A percentile compares a stretch with the other conserved stretches of the same genome.
These are phyloP conservation scores for Papilio helenus DNA, from an alignment of 1,140 invertebrate genomes.

Conservation along the genomic window DNA sequence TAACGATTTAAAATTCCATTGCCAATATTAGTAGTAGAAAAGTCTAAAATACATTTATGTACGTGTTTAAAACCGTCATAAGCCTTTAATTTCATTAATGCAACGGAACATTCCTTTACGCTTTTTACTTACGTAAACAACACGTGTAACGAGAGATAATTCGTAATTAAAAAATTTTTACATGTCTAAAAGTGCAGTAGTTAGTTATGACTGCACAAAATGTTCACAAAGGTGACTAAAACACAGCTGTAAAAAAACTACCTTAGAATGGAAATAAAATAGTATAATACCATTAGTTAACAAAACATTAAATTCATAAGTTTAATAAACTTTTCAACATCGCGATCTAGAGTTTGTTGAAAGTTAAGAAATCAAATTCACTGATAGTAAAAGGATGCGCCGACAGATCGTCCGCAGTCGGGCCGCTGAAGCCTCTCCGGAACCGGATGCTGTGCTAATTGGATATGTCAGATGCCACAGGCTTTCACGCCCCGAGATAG, in stretches of 20 bases:
- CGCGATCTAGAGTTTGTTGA: background rate
- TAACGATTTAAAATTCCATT: background rate
- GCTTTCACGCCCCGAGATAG: conserved; percentile 73
- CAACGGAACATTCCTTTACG: too few species aligned
- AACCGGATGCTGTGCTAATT: conserved; percentile 77
- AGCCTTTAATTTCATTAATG: too few species aligned
- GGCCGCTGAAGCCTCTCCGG: conserved; percentile 53
- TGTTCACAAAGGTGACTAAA: too few species aligned
- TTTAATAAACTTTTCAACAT: conserved; percentile 7
- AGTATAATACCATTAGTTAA: background rate
- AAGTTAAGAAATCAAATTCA: conserved; percentile 47
- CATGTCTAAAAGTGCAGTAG: too few species aligned
- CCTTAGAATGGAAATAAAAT: background rate
- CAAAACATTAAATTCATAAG: background rate
- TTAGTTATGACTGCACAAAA: too few species aligned
- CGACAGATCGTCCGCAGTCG: conserved; percentile 46
- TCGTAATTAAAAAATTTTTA: too few species aligned
- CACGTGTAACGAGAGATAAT: too few species aligned
- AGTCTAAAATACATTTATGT: background rate
- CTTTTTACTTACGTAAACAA: too few species aligned
- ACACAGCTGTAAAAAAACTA: too few species aligned
- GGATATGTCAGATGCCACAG: conserved; percentile 79
- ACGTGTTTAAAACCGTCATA: too few species aligned
- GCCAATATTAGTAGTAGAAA: background rate
- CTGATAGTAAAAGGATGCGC: conserved; percentile 44